A percentile compares a stretch with the other conserved stretches of the same genome.
Evolutionary conservation across 1,140 invertebrate genomes (phyloP).

Genomic region (Drosophila santomea): DNA sequence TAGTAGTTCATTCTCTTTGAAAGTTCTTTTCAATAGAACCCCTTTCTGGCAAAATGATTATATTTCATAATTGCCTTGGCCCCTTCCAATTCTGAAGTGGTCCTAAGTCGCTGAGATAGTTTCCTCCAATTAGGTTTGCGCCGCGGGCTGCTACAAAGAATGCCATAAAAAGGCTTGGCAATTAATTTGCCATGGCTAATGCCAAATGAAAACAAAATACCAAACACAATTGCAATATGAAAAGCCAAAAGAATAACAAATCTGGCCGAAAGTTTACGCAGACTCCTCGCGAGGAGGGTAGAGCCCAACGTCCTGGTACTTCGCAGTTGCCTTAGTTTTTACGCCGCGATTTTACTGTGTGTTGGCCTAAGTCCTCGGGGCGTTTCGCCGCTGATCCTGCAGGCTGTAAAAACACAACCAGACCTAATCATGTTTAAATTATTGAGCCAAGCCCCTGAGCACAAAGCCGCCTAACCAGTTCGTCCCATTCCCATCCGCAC

Average conservation of each 20-base stretch:
- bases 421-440: conserved; percentile 85
- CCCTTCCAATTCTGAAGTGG: conserved; percentile 4
- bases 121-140: conserved; percentile 17
- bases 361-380: conserved; percentile 66
- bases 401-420: conserved; percentile 84
- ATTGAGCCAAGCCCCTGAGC: conserved; percentile 66
- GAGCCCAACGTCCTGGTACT: conserved; percentile 1
- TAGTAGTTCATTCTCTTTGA: not conserved
- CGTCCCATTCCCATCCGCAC: conserved; percentile 26
- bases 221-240: conserved; percentile 69
- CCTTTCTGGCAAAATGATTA: not conserved
- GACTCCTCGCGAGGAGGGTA: conserved; percentile 3
- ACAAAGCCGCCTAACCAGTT: conserved; percentile 77
- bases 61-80: not conserved
- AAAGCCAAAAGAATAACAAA: conserved; percentile 79
- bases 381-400: conserved; percentile 44
- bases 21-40: not conserved
- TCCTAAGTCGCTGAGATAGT: not conserved
- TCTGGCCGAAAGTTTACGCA: conserved; percentile 24
- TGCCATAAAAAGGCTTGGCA: conserved; percentile 62
- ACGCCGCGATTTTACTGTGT: conserved; percentile 56
- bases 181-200: conserved; percentile 79
- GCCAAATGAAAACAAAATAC: conserved; percentile 63
- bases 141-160: conserved; percentile 7
- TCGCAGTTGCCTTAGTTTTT: conserved; percentile 54